phyloP scores from a whole-genome alignment of 2,888 invertebrate species.

The Zygaena filipendulae region DNA sequence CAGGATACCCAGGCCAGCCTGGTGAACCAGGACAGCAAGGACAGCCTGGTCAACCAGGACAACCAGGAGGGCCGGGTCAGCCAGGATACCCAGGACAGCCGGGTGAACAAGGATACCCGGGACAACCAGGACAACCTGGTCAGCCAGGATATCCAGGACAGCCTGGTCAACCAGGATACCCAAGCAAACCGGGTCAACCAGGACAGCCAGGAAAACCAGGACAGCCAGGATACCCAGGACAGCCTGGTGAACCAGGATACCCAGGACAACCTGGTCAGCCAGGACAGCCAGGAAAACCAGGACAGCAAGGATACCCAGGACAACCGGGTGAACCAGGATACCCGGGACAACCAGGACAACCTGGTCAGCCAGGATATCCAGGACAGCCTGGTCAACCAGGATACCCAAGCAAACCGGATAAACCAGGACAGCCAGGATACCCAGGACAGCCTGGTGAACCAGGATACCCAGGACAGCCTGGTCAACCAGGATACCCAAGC shows the following conservation, averaged over 20 bases:
- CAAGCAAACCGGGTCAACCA: slow-evolving; percentile 14
- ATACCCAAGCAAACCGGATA: slow-evolving; percentile 16
- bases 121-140: slow-evolving; percentile 19
- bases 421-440: slow-evolving; percentile 16
- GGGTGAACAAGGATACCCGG: slow-evolving; percentile 22
- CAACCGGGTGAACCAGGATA: slow-evolving; percentile 1
- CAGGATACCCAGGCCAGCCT: slow-evolving; percentile 17
- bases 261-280: slow-evolving; percentile 14
- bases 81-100: slow-evolving; percentile 29
- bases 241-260: slow-evolving; percentile 12
- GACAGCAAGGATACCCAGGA: slow-evolving; percentile 14
- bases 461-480: slow-evolving; percentile 16
- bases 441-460: slow-evolving; percentile 12
- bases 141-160: slow-evolving; percentile 17
- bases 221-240: slow-evolving; percentile 14
- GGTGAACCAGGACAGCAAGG: slow-evolving; percentile 15
- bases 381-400: slow-evolving; percentile 20
- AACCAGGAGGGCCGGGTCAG: slow-evolving; percentile 15
- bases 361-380: slow-evolving; percentile 14
- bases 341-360: slow-evolving; percentile 23
- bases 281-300: slow-evolving; percentile 14
- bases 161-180: slow-evolving; percentile 20
- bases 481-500: slow-evolving; percentile 15
- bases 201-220: slow-evolving; percentile 17
- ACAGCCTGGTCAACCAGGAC: slow-evolving; percentile 13